Conservation (phyloP, 2,888 invertebrate species). For the Gastrophysa polygoni region DNA sequence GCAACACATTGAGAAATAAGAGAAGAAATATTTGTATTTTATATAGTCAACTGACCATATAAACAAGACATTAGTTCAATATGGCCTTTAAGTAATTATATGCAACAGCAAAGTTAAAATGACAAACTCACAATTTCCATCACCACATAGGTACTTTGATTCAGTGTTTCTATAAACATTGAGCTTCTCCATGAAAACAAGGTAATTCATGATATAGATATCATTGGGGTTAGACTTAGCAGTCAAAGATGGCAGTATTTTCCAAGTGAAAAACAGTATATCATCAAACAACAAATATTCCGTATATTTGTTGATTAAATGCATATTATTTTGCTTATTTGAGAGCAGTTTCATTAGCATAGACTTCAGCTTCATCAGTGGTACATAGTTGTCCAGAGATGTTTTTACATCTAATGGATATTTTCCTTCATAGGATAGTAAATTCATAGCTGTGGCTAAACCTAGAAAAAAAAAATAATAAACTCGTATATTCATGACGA, state of each 20-base stretch:
- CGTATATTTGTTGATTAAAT: constrained; percentile 71
- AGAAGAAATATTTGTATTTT: too few relatives aligned
- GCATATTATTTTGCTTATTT: constrained; percentile 65
- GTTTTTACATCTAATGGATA: constrained; percentile 64
- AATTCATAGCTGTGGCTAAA: constrained; percentile 73
- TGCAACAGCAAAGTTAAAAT: too few relatives aligned
- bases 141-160: constrained; percentile 47
- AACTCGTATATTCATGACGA: too few relatives aligned
- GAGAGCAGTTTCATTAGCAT: constrained; percentile 71
- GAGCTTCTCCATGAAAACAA: constrained; percentile 52
- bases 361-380: constrained; percentile 68
- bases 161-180: constrained; percentile 48
- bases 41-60: too few relatives aligned
- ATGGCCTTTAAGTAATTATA: too few relatives aligned
- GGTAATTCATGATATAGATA: constrained; percentile 54
- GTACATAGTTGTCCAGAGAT: constrained; percentile 67
- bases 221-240: constrained; percentile 62
- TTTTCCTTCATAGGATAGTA: constrained; percentile 75
- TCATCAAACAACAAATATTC: constrained; percentile 78
- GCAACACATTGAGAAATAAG: too few relatives aligned
- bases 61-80: too few relatives aligned
- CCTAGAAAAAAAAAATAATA: too few relatives aligned
- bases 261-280: constrained; percentile 75
- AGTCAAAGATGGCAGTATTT: constrained; percentile 63
- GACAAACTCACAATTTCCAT: constrained; percentile 40